Evolutionary conservation across 2,888 invertebrate species (phyloP).

Genomic region (Andricus quercusramuli): DNA sequence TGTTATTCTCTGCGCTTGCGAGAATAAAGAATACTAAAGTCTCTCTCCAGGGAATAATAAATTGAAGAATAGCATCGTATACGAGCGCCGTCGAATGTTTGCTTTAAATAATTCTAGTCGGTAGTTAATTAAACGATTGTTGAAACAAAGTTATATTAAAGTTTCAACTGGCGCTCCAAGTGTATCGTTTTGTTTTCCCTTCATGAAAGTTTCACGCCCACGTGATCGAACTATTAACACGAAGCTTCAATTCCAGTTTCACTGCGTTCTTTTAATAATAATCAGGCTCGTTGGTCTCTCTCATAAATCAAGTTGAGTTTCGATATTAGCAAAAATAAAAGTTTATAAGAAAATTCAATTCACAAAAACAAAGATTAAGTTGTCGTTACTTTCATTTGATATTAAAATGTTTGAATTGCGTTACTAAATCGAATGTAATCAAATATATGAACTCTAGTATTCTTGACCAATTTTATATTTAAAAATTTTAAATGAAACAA

Average conservation of each 20-base stretch:
- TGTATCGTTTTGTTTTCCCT: slow-evolving; percentile 42
- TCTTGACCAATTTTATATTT: no score
- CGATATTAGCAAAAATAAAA: background rate
- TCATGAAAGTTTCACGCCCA: slow-evolving; percentile 7
- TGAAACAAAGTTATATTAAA: slow-evolving; percentile 57
- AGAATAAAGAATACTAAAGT: background rate
- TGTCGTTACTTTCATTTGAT: no score
- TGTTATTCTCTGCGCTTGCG: background rate
- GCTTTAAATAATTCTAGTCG: slow-evolving; percentile 53
- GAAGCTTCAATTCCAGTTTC: background rate
- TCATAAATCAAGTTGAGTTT: background rate
- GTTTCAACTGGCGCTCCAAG: slow-evolving; percentile 52
- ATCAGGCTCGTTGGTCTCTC: background rate
- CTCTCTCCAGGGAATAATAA: background rate
- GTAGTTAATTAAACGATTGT: slow-evolving; percentile 57
- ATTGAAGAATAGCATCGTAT: background rate
- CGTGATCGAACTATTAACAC: slow-evolving; percentile 29
- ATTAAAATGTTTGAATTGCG: no score
- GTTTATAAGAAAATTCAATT: background rate
- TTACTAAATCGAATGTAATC: no score
- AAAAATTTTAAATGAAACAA: no score
- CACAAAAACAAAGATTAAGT: background rate
- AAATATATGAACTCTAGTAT: no score
- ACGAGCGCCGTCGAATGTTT: slow-evolving; percentile 47
- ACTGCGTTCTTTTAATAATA: slow-evolving; percentile 18